Base-by-base conservation (phyloP, 2,113 vertebrate species). In the Nycticryphes semicollaris region DNA sequence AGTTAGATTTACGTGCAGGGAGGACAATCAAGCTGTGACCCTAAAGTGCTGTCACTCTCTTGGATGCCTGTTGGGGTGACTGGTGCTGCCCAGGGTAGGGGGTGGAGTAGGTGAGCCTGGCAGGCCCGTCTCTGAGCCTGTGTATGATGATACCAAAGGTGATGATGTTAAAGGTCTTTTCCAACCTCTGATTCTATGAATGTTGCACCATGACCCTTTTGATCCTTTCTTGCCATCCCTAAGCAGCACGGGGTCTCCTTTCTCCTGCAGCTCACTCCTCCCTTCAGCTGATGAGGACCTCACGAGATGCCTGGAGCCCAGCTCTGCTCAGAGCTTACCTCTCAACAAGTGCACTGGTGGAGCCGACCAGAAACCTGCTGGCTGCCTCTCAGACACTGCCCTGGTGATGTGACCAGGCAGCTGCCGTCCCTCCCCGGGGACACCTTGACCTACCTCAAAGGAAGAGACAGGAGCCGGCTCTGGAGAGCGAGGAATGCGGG, bases 391-490 rank as follows among this genome's bases (percentile, higher is more conserved):
- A 3, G 94, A 81, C 56, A 47, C 89, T 4, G 2, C 86, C 68
- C 62, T 92, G 80, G 94, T 94, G 89, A 69, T 95, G 69, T 95
- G 94, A 96, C 25, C 54, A 45, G 78, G 80, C 91, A 93, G 80
- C 77, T 9, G 21, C n/a, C 0, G 28, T 87, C 87, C 94, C 86
- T 90, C 72, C 41, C 30, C 4, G 45, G 79, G 90, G 92, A 86
- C 80, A 59, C 45, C 70, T 84, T 47, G 73, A 90, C 87, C 97
- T 97, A 97, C 97, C 97, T 97, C 97, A 97, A 85, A 84, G 57
- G 77, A 93, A 87, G 80, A 94, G 35, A 92, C 57, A n/a, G 86
- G 37, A 93, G 62, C 81, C 94, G 48, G 24, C 39, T 81, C 63
- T 3, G 5, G 84, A 94, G 81, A 68, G 43, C 56, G 35, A 78